These are phyloP conservation scores for Alloplasta piceator DNA, from an alignment of 2,888 invertebrate species.

Conservation along the genomic window DNA sequence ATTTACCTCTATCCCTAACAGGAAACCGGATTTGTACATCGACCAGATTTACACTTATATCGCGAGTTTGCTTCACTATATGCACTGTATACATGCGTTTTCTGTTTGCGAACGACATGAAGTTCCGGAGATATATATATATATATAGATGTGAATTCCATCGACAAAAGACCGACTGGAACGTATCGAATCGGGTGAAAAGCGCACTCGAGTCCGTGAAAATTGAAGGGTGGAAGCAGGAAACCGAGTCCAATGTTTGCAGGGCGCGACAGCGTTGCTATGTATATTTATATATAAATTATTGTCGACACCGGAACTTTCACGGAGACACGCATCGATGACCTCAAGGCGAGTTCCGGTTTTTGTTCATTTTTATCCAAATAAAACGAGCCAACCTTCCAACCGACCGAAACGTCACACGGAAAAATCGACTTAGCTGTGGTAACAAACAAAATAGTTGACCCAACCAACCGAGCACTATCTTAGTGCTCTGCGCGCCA, in stretches of 20 bases:
- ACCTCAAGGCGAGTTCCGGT: slow-evolving; percentile 38
- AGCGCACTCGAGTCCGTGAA: slow-evolving; percentile 14
- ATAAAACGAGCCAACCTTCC: slow-evolving; percentile 26
- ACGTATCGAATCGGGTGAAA: slow-evolving; percentile 40
- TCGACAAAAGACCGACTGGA: slow-evolving; percentile 47
- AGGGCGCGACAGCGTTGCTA: slow-evolving; percentile 47
- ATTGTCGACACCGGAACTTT: slow-evolving; percentile 35
- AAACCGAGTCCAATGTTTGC: slow-evolving; percentile 32
- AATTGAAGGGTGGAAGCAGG: slow-evolving; percentile 58
- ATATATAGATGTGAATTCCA: not conserved
- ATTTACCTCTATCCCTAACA: slow-evolving; percentile 30
- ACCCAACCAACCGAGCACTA: no score
- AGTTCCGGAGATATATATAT: slow-evolving; percentile 21
- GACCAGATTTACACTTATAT: slow-evolving; percentile 6
- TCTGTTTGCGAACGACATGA: not conserved
- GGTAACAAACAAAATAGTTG: not conserved
- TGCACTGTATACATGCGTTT: not conserved
- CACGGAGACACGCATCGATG: slow-evolving; percentile 65
- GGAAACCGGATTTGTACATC: slow-evolving; percentile 42
- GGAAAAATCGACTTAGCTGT: no score
- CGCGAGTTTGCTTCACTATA: not conserved
- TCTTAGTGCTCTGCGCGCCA: no score
- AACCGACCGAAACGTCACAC: slow-evolving; percentile 5
- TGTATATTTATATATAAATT: no score
- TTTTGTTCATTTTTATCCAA: slow-evolving; percentile 22